phyloP scores from a whole-genome alignment of 92 coral and sea anemone species.

The Palythoa caribaeorum region DNA sequence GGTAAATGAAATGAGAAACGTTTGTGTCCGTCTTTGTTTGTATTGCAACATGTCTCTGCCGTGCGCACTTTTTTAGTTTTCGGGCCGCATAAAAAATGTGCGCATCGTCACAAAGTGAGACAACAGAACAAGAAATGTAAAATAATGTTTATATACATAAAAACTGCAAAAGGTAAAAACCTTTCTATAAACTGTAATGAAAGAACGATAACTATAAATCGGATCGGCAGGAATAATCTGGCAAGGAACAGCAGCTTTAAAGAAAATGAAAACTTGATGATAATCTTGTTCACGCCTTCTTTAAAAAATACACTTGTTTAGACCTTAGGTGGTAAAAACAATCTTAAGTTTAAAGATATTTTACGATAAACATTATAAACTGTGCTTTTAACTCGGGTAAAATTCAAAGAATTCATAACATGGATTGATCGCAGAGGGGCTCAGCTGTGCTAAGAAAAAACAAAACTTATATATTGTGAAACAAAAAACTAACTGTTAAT shows the following conservation, averaged over 20 bases:
- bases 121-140: neutral
- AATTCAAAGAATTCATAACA: slow-evolving; percentile 3
- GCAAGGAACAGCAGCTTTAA: neutral
- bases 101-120: neutral
- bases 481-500: neutral
- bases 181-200: neutral
- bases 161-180: neutral
- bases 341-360: neutral
- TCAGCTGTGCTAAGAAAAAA: neutral
- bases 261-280: neutral
- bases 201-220: neutral
- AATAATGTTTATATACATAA: neutral
- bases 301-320: neutral
- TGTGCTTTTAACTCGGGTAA: neutral
- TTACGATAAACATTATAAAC: neutral
- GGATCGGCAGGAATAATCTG: neutral
- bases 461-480: neutral
- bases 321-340: neutral
- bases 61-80: too few species aligned
- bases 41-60: neutral
- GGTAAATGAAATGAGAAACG: neutral
- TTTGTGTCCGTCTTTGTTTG: neutral
- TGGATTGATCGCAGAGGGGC: neutral
- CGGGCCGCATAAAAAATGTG: neutral
- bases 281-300: neutral